phyloP scores from a whole-genome alignment of 2,888 invertebrate genomes.

The Napeogenes sylphis region DNA sequence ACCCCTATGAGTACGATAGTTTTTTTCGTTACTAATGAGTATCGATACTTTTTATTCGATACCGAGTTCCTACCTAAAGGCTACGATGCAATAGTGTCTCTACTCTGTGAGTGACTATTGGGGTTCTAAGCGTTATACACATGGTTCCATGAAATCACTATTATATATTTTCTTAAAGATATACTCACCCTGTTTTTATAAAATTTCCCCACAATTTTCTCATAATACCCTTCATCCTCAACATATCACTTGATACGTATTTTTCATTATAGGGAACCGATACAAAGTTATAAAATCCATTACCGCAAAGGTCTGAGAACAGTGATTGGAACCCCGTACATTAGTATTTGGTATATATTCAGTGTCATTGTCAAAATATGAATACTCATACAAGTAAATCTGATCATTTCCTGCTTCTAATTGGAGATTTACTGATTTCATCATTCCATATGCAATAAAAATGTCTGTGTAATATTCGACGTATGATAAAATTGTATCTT shows the following conservation, averaged over 20 bases:
- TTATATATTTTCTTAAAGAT: too few species aligned
- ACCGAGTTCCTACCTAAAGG: too few species aligned
- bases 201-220: constrained; percentile 31
- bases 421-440: constrained; percentile 36
- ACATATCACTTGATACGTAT: constrained; percentile 31
- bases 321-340: constrained; percentile 40
- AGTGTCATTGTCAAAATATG: constrained; percentile 37
- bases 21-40: too few species aligned
- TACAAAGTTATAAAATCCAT: constrained; percentile 7
- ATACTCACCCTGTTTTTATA: constrained; percentile 19
- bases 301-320: constrained; percentile 37
- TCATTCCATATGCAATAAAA: constrained; percentile 36
- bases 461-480: constrained; percentile 48
- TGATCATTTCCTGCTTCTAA: constrained; percentile 33
- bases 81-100: too few species aligned
- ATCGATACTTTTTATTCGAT: too few species aligned
- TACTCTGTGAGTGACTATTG: too few species aligned
- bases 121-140: too few species aligned
- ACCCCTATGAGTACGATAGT: too few species aligned
- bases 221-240: constrained; percentile 34
- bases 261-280: constrained; percentile 34
- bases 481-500: constrained; percentile 30
- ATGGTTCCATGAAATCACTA: neutral
- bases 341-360: constrained; percentile 36
- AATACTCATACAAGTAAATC: constrained; percentile 44